These are phyloP conservation scores for Autographa pulchrina DNA, from an alignment of 2,888 invertebrate species.

Conservation along the genomic window DNA sequence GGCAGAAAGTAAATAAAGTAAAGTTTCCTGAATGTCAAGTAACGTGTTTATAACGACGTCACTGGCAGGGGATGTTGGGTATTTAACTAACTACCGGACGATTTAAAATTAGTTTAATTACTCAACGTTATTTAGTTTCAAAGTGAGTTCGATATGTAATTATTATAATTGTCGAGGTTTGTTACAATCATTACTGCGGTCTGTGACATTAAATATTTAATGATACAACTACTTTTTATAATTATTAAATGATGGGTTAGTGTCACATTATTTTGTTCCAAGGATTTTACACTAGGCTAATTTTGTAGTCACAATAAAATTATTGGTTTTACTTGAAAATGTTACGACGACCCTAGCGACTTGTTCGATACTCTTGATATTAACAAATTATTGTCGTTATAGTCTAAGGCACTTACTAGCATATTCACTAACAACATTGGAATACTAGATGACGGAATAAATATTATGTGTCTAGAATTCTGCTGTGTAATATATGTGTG, in stretches of 20 bases:
- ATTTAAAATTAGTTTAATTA: conserved; percentile 29
- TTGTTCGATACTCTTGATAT: too few relatives aligned
- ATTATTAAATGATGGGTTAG: not conserved
- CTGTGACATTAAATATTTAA: conserved; percentile 12
- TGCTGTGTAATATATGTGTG: too few relatives aligned
- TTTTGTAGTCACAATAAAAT: too few relatives aligned
- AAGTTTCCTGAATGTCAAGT: conserved; percentile 14
- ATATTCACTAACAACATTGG: not conserved
- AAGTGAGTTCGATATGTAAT: conserved; percentile 17
- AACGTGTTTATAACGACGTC: conserved; percentile 1
- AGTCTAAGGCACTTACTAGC: not conserved
- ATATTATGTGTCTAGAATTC: not conserved
- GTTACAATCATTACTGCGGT: not conserved
- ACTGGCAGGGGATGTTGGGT: not conserved
- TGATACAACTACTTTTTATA: not conserved
- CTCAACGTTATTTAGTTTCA: conserved; percentile 26
- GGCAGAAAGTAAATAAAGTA: conserved; percentile 13
- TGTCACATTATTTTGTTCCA: too few relatives aligned
- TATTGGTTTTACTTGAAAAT: not conserved
- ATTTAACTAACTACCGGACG: conserved; percentile 18
- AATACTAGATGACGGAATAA: not conserved
- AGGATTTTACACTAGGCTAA: too few relatives aligned
- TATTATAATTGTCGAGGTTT: conserved; percentile 10
- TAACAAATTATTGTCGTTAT: too few relatives aligned
- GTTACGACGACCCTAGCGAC: too few relatives aligned